A percentile compares a stretch with the other conserved stretches of the same genome.
These are phyloP conservation scores for Cryptocephalus primarius DNA, from an alignment of 2,888 invertebrate species.

Conservation along the genomic window DNA sequence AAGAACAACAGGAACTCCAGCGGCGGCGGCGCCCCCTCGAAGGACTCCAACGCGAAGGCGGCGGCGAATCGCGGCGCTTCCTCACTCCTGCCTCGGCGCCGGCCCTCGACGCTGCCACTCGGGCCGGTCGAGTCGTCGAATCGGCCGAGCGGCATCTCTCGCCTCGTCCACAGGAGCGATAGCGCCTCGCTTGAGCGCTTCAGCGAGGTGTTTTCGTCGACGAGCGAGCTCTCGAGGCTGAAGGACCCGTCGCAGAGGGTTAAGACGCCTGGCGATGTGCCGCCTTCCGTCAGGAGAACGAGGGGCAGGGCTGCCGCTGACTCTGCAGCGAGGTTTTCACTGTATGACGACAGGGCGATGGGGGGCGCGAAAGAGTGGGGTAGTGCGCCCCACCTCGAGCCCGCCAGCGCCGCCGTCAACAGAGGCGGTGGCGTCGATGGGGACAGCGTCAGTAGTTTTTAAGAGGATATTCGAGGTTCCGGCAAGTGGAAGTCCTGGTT, in stretches of 20 bases:
- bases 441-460: slow-evolving; percentile 39
- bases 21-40: slow-evolving; percentile 18
- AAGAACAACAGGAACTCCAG: slow-evolving; percentile 25
- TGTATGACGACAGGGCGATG: slow-evolving; percentile 88
- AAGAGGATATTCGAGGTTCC: slow-evolving; percentile 6
- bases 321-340: slow-evolving; percentile 52
- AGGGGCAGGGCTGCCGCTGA: slow-evolving; percentile 55
- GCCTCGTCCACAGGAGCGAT: slow-evolving; percentile 30
- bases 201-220: slow-evolving; percentile 60
- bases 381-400: slow-evolving; percentile 36
- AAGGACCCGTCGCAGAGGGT: slow-evolving; percentile 67
- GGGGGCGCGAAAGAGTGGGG: slow-evolving; percentile 36
- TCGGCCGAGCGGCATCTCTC: slow-evolving; percentile 31
- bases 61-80: slow-evolving; percentile 41
- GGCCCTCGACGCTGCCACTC: slow-evolving; percentile 40
- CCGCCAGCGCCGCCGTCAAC: slow-evolving; percentile 14
- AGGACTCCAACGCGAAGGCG: slow-evolving; percentile 27
- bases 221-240: slow-evolving; percentile 52
- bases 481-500: too few species aligned
- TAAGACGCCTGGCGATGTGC: slow-evolving; percentile 74
- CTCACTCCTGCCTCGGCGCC: slow-evolving; percentile 31
- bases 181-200: slow-evolving; percentile 60
- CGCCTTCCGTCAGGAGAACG: slow-evolving; percentile 63
- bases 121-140: slow-evolving; percentile 22
- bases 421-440: slow-evolving; percentile 25